phyloP scores from a whole-genome alignment of 2,888 invertebrate species.

The Spicauda simplicius region DNA sequence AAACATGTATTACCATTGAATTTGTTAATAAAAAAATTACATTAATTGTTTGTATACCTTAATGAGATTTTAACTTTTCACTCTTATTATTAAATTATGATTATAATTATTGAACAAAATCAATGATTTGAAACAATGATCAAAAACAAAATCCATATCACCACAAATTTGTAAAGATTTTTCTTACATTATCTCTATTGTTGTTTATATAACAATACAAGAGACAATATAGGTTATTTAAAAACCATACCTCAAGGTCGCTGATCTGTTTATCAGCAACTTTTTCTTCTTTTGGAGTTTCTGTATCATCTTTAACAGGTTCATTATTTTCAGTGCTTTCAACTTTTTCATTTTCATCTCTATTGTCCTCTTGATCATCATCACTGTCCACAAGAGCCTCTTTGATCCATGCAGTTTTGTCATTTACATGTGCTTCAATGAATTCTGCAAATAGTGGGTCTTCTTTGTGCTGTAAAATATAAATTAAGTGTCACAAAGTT shows the following conservation, averaged over 20 bases:
- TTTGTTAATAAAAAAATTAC: too few species aligned
- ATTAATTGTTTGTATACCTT: too few species aligned
- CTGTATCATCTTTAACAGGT: conserved; percentile 43
- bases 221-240: not conserved
- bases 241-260: conserved; percentile 87
- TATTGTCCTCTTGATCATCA: conserved; percentile 65
- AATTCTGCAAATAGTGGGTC: conserved; percentile 96
- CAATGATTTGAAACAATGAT: too few species aligned
- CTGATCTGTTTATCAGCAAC: conserved; percentile 89
- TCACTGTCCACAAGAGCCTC: conserved; percentile 66
- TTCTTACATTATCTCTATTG: too few species aligned
- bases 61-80: too few species aligned
- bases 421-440: conserved; percentile 90
- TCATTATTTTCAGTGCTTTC: conserved; percentile 47
- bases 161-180: too few species aligned
- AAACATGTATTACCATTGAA: not conserved
- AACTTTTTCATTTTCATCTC: conserved; percentile 58
- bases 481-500: not conserved
- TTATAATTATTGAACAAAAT: too few species aligned
- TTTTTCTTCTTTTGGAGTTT: conserved; percentile 72
- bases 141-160: too few species aligned
- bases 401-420: conserved; percentile 71
- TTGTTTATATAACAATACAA: too few species aligned
- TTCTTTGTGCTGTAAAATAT: conserved; percentile 87
- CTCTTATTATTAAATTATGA: too few species aligned